Percentiles rank a stretch among this genome's conserved stretches.
Evolutionary conservation across 1,140 invertebrate species (phyloP).

Genomic region (Drosophila rufa): DNA sequence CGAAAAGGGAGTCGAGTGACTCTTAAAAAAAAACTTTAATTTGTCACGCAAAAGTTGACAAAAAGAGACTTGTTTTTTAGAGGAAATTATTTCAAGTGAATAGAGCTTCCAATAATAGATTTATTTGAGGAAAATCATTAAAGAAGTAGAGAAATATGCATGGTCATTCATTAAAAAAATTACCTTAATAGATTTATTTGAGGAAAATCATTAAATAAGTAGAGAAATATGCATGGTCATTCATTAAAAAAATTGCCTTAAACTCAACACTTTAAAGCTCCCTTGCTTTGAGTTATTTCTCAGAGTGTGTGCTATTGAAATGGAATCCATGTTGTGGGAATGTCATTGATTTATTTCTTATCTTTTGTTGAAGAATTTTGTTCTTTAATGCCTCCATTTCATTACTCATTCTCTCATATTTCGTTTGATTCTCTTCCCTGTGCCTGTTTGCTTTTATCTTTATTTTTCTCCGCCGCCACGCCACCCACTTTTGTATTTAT

Average conservation of each 20-base stretch:
- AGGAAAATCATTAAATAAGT: background rate
- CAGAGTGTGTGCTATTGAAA: slow-evolving; percentile 2
- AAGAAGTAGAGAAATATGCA: no score
- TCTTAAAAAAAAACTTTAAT: slow-evolving; percentile 29
- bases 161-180: background rate
- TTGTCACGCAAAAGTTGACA: background rate
- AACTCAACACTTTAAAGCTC: background rate
- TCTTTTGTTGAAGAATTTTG: slow-evolving; percentile 15
- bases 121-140: background rate
- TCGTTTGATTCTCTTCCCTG: slow-evolving; percentile 24
- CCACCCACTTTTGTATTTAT: slow-evolving; percentile 47
- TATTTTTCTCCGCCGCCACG: slow-evolving; percentile 1
- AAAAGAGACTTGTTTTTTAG: no score
- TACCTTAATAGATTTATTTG: background rate
- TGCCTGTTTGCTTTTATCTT: slow-evolving; percentile 27
- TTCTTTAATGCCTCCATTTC: slow-evolving; percentile 36
- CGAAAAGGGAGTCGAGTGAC: background rate
- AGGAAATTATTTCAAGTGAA: background rate
- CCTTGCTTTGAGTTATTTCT: background rate
- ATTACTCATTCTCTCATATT: slow-evolving; percentile 48
- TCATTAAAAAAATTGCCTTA: background rate
- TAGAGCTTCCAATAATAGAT: background rate
- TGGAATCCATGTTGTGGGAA: background rate
- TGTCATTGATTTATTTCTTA: slow-evolving; percentile 29
- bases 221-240: no score